Base-by-base conservation (phyloP, 1,140 invertebrate species). In the Drosophila pruinosa region DNA sequence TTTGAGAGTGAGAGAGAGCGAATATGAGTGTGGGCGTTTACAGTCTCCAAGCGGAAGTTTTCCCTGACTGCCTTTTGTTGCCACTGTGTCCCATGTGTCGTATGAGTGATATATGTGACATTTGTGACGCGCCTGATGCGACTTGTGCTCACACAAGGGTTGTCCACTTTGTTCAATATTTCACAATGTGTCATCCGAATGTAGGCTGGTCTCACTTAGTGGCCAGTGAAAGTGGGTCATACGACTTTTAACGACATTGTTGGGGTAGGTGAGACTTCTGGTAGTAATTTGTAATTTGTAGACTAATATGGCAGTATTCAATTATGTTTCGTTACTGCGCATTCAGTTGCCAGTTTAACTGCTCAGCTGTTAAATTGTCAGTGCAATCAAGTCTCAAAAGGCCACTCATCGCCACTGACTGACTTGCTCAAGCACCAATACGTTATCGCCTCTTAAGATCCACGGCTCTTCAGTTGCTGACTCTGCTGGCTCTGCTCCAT, bases 81-180 rank as follows among this genome's bases (percentile, higher is more conserved):
- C 58, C 59, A 64, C 53, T 64, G 54, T 63, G 53, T 59, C 10
- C 10, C 63, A 67, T 17, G 54, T 22, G 56, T 59, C 64, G 70
- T 72, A 72, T 72, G 65, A 75, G 75, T 77, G 72, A 75, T 65
- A 67, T 71, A 75, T 77, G 75, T 76, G 73, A 76, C 70, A 73
- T 62, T 38, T 65, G 26, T 28, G 26, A 28, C 26, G 26, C 0
- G 5, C 26, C 5, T 28, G 26, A 28, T 48, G 12, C n/a, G 10
- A n/a, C 38, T 12, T 38, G 14, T 22, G 36, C 10, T 48, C 34
- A 54, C 12, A 26, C 74, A 73, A 69, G 74, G 74, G 71, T 63
- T 73, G 59, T 10, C 54, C 74, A 64, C 68, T 75, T 72, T 65
- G 70, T 70, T 70, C 59, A 39, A 74, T 71, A 71, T 61, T 61